Evolutionary conservation across 2,113 vertebrate species (phyloP), one percentile per base, ranked within the genome.

Genomic region (Clinocottus analis): DNA sequence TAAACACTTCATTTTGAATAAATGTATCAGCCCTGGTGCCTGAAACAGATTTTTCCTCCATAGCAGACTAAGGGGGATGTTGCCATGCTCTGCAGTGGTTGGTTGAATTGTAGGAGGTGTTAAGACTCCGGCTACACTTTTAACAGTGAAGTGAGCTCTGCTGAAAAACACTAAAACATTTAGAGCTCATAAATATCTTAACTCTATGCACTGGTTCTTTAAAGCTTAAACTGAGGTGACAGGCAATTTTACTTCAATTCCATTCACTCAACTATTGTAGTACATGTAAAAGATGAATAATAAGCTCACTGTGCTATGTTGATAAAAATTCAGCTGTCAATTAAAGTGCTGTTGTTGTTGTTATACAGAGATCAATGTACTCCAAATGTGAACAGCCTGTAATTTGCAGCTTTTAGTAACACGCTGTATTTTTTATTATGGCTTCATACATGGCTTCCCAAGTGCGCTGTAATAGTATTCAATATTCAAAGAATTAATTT

Each of bases 151-250:
- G 47, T 47, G 35, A 67, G 41, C 69, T 51, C 23, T 41, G 45
- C 64, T 61, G 58, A 19, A 76, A 81, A 76, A 75, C 37, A 37
- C 59, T 47, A 47, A 78, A 79, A 66, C 56, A 82, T 79, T 83
- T 56, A 68, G 49, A 79, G 21, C 74, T 79, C 37, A 76, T 61
- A 72, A 75, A 77, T 84, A 75, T 66, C 13, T 65, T 19, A 77
- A 29, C 29, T 73, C 16, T 43, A 49, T 64, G 5, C 41, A 56
- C 51, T 64, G 25, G 60, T 17, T 78, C 41, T 65, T 64, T 55
- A 51, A 80, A 75, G 23, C 16, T 31, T 75, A 33, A 35, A 65
- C 17, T 51, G 43, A 69, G n/a, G 31, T 10, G 33, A 66, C 71
- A 10, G 16, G 19, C 7, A 21, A 8, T 58, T 72, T 45, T 41